Base-by-base conservation (phyloP, 1,140 invertebrate genomes). In the Cotesia vestalis region DNA sequence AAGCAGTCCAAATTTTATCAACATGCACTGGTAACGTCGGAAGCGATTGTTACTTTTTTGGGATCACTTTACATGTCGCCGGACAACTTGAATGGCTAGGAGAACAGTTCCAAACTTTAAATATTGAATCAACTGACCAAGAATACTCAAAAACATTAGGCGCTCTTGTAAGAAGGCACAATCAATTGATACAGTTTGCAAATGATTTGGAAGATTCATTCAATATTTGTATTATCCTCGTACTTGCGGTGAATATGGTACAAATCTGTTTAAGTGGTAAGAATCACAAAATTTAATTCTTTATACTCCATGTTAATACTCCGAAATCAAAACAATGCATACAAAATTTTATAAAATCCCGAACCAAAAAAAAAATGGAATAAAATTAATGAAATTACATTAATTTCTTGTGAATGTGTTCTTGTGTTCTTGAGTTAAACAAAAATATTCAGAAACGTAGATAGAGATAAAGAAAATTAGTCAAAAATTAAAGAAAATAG, bases 181-280 rank as follows among this genome's bases (percentile, higher is more conserved):
- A 40, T 6, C 34, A 57, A 57, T 35, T 78, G 5, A 12, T 75
- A 17, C 2, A 72, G 9, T 8, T 77, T 17, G 64, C 74, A 8
- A 4, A 66, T 0, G 8, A 35, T 57, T 17, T 80, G 1, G 75
- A 75, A 11, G 46, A 60, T 1, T 72, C 69, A 5, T 66, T 78
- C 11, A 77, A 75, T 17, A 9, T 66, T 0, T 63, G 75, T 9
- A 62, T 80, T 8, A n/a, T 78, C 0, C 20, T 76, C 1, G 72
- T 78, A n/a, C 40, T 80, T 4, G 8, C 71, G 6, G 12, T 73
- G 0, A 77, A 75, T 53, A 53, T 67, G 12, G 60, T 67, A 14
- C n/a, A 77, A 14, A 77, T 78, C 52, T 72, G 75, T 27, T n/a
- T 82, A 1, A 73, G 78, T 51, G 81, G 83, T 82, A 75, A 69